These are phyloP conservation scores for Napeogenes inachia DNA, from an alignment of 2,888 invertebrate genomes.

Conservation along the genomic window DNA sequence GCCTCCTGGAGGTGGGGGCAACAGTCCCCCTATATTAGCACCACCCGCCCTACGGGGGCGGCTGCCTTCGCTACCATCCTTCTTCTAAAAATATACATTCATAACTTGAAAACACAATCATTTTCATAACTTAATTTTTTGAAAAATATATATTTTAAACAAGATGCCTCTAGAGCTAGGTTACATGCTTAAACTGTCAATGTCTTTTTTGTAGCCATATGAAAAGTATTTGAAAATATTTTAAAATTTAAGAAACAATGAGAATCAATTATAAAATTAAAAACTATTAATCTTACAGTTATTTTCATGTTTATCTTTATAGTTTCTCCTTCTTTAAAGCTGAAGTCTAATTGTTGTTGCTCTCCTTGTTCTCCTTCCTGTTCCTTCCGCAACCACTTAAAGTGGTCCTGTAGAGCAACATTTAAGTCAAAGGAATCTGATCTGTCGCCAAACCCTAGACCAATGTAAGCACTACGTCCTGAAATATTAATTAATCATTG, in stretches of 20 bases:
- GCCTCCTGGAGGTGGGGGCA: slow-evolving; percentile 89
- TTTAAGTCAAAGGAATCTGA: slow-evolving; percentile 99
- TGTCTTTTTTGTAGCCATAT: too few species aligned
- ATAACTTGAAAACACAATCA: not conserved
- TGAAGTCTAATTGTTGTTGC: slow-evolving; percentile 91
- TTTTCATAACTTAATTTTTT: too few species aligned
- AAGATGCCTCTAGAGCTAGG: too few species aligned
- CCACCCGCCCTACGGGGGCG: slow-evolving; percentile 77
- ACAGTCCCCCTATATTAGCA: slow-evolving; percentile 76
- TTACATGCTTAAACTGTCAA: too few species aligned
- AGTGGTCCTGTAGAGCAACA: slow-evolving; percentile 98
- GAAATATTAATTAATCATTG: slow-evolving; percentile 33
- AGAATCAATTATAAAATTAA: slow-evolving; percentile 4
- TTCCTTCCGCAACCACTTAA: slow-evolving; percentile 94
- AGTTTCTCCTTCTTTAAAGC: slow-evolving; percentile 99
- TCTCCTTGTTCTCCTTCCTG: slow-evolving; percentile 85
- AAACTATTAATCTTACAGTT: slow-evolving; percentile 78
- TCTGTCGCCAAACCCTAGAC: slow-evolving; percentile 97
- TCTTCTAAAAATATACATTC: slow-evolving; percentile 79
- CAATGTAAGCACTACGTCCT: slow-evolving; percentile 95
- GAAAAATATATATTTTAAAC: too few species aligned
- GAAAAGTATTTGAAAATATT: too few species aligned
- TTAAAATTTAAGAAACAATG: not conserved
- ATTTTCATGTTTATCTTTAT: slow-evolving; percentile 99
- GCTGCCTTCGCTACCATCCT: slow-evolving; percentile 88